These are phyloP conservation scores for Ceratina australensis DNA, from an alignment of 1,140 invertebrate species.

Conservation along the genomic window DNA sequence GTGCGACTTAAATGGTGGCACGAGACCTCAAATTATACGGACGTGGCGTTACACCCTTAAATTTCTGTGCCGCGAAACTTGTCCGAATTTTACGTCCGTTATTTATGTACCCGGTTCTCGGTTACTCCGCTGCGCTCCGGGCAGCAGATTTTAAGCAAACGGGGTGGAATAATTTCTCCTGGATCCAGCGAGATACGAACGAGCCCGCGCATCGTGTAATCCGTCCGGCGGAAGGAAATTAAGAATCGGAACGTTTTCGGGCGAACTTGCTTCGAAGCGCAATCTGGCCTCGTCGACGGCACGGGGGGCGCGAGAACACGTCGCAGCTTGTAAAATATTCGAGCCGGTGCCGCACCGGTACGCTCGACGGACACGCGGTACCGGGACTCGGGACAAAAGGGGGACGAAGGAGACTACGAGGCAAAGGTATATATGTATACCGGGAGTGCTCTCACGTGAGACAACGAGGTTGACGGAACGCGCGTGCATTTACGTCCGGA, in stretches of 20 bases:
- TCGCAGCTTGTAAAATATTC: slow-evolving; percentile 29
- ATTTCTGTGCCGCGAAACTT: slow-evolving; percentile 40
- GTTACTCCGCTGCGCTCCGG: background rate
- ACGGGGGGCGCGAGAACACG: background rate
- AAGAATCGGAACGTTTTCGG: too few species aligned
- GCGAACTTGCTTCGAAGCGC: too few species aligned
- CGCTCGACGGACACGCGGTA: background rate
- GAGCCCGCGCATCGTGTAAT: too few species aligned
- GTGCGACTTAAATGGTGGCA: slow-evolving; percentile 52
- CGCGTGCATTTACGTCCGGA: slow-evolving; percentile 58
- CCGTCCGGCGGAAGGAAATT: background rate
- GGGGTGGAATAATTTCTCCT: background rate
- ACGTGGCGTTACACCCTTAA: slow-evolving; percentile 49
- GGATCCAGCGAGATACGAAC: background rate
- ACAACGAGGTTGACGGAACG: slow-evolving; percentile 63
- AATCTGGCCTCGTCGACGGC: too few species aligned
- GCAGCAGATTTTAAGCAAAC: background rate
- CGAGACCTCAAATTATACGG: slow-evolving; percentile 58
- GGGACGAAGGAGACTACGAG: background rate
- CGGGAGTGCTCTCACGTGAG: slow-evolving; percentile 57
- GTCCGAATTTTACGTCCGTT: slow-evolving; percentile 46
- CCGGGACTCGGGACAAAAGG: slow-evolving; percentile 15
- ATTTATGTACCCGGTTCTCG: slow-evolving; percentile 1
- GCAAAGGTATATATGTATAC: slow-evolving; percentile 36
- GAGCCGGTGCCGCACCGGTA: background rate